Conservation (phyloP, 1,140 invertebrate species). For the Heliconius melpomene region DNA sequence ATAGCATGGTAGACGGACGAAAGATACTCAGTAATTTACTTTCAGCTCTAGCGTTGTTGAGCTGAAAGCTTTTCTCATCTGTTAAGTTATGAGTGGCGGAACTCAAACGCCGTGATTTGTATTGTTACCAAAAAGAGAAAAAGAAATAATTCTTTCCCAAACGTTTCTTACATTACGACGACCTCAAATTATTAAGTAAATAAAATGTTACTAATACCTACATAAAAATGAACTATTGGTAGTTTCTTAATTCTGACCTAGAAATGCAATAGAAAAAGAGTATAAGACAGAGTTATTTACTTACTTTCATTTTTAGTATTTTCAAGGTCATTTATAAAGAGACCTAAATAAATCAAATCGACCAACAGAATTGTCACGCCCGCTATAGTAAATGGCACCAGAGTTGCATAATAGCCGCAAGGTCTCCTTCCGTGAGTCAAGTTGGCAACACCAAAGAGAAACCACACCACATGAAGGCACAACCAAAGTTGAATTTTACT, state of each 20-base stretch:
- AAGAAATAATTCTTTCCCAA: no score
- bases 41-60: conserved; percentile 26
- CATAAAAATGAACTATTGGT: no score
- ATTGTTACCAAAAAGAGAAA: no score
- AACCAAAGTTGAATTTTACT: conserved; percentile 62
- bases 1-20: no score
- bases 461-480: conserved; percentile 58
- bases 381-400: conserved; percentile 55
- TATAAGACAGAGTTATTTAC: background rate
- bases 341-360: conserved; percentile 46
- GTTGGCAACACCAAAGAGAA: conserved; percentile 34
- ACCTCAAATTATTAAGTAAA: no score
- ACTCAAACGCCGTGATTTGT: no score
- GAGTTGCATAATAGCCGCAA: conserved; percentile 50
- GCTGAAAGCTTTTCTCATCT: no score
- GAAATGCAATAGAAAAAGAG: no score
- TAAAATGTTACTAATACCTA: no score
- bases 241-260: no score
- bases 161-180: no score
- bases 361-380: conserved; percentile 49
- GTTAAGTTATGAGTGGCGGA: no score
- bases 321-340: conserved; percentile 55
- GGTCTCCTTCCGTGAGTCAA: conserved; percentile 43
- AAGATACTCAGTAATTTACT: conserved; percentile 37
- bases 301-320: conserved; percentile 57